Evolutionary conservation across 2,888 invertebrate species (phyloP).

Genomic region (Luperina testacea): DNA sequence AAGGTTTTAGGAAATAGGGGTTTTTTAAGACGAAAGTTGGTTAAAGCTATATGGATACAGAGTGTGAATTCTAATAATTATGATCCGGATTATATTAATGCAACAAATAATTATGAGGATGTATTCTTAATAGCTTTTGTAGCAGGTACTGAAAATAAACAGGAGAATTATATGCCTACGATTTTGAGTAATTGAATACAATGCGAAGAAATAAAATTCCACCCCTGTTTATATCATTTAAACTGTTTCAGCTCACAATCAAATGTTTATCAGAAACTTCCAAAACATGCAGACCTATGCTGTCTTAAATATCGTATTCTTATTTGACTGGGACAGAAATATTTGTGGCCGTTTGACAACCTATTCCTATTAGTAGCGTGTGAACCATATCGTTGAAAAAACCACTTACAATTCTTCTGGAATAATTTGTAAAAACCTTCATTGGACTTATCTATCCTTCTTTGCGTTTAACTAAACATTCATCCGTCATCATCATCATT

Average conservation of each 20-base stretch:
- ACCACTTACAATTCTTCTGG: not conserved
- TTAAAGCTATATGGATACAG: not conserved
- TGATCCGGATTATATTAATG: not conserved
- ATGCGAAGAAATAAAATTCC: not conserved
- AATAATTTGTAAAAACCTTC: not conserved
- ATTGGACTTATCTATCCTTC: not conserved
- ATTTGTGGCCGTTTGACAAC: constrained; percentile 74
- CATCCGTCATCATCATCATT: not conserved
- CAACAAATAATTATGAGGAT: not conserved
- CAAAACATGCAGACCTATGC: not conserved
- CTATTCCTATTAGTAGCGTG: constrained; percentile 66
- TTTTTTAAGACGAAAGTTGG: constrained; percentile 27
- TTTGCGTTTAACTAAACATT: not conserved
- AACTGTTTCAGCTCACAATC: not conserved
- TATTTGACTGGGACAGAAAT: constrained; percentile 46
- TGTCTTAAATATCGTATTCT: constrained; percentile 35
- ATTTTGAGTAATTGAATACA: not conserved
- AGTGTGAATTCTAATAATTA: not conserved
- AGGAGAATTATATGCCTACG: not conserved
- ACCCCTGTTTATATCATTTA: not conserved
- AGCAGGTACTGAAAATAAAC: not conserved
- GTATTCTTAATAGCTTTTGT: not conserved
- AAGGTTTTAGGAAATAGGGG: constrained; percentile 38
- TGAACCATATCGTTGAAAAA: constrained; percentile 34
- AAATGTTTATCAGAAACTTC: not conserved